These are phyloP conservation scores for Abramis brama DNA, from an alignment of 2,113 vertebrate genomes.

Conservation along the genomic window DNA sequence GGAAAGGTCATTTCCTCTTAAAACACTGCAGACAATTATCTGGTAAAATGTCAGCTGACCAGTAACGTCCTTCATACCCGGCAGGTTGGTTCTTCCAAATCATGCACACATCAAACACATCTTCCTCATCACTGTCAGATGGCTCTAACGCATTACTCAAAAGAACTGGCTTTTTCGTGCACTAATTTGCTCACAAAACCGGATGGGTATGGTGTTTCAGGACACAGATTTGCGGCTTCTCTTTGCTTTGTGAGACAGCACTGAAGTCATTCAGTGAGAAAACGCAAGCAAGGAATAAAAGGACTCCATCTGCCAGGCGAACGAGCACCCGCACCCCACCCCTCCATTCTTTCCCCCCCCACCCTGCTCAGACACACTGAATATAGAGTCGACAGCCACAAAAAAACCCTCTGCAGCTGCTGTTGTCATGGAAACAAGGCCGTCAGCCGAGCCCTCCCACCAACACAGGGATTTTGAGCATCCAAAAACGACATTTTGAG, in stretches of 20 bases:
- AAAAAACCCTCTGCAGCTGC: conserved; percentile 57
- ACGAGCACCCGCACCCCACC: conserved; percentile 17
- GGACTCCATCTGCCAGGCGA: conserved; percentile 56
- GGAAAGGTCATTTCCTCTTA: conserved; percentile 51
- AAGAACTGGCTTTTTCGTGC: background rate
- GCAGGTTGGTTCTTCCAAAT: background rate
- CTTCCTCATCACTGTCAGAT: background rate
- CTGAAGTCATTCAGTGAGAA: conserved; percentile 37
- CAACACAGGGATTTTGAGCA: conserved; percentile 37
- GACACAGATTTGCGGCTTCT: conserved; percentile 20
- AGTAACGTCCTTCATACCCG: background rate
- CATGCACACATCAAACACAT: background rate
- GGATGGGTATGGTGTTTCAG: background rate
- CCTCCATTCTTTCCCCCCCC: conserved; percentile 1
- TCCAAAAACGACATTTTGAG: conserved; percentile 48
- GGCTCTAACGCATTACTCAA: background rate
- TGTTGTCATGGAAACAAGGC: conserved; percentile 60
- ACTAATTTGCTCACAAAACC: conserved; percentile 8
- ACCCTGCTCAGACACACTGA: conserved; percentile 16
- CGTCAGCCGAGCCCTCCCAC: conserved; percentile 48
- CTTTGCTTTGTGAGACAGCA: conserved; percentile 45
- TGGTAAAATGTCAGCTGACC: conserved; percentile 25
- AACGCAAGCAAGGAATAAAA: conserved; percentile 46
- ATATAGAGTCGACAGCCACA: conserved; percentile 47
- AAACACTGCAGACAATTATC: conserved; percentile 20